phyloP scores from a whole-genome alignment of 1,140 invertebrate genomes.

The Orussus abietinus region DNA sequence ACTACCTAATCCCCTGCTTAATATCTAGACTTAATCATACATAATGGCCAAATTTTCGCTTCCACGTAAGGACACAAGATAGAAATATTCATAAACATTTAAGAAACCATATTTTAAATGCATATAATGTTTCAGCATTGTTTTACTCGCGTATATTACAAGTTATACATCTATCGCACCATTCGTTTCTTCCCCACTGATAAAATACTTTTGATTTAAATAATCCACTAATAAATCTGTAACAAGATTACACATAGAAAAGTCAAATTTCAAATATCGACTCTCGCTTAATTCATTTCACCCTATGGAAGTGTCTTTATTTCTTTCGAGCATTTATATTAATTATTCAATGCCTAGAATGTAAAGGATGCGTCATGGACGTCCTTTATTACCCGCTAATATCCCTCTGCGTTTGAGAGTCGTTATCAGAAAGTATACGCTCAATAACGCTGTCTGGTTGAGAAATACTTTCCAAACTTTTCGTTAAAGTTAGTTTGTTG shows the following conservation, averaged over 20 bases:
- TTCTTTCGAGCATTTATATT: constrained; percentile 15
- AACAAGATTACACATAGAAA: constrained; percentile 10
- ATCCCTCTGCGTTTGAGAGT: constrained; percentile 39
- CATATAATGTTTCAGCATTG: too few species aligned
- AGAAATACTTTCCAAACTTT: constrained; percentile 42
- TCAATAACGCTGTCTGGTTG: constrained; percentile 43
- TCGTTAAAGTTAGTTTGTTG: constrained; percentile 38
- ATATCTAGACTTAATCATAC: constrained; percentile 15
- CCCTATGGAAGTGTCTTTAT: constrained; percentile 19
- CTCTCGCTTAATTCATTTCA: constrained; percentile 11
- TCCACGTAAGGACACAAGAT: too few species aligned
- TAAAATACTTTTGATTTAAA: background rate
- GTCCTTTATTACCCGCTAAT: constrained; percentile 21
- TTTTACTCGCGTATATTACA: too few species aligned
- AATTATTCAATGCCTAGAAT: constrained; percentile 11
- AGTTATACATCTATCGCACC: background rate
- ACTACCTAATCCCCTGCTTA: constrained; percentile 12
- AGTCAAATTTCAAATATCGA: constrained; percentile 11
- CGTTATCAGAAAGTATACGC: constrained; percentile 34
- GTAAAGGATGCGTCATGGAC: constrained; percentile 8
- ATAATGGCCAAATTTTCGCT: constrained; percentile 10
- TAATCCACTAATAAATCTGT: constrained; percentile 14
- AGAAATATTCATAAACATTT: constrained; percentile 8
- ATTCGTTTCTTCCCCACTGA: background rate
- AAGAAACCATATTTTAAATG: constrained; percentile 8